A percentile compares a stretch with the other conserved stretches of the same genome.
Evolutionary conservation across 2,888 invertebrate species (phyloP).

Genomic region (Cheilosia pagana): DNA sequence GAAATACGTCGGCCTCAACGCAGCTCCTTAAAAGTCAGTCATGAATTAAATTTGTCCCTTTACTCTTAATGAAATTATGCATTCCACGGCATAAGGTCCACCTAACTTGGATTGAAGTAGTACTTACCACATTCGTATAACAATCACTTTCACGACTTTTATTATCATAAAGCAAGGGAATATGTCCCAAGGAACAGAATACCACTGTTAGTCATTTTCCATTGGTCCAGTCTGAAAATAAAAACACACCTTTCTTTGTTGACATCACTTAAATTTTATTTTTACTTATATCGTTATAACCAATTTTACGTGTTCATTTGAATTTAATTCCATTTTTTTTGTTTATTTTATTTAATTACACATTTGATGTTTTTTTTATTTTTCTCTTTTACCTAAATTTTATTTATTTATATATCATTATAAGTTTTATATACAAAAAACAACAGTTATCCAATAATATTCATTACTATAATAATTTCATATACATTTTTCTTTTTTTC

Average conservation of each 20-base stretch:
- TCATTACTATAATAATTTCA: conserved; percentile 52
- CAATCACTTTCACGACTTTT: no score
- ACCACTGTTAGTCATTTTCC: no score
- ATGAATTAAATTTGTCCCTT: no score
- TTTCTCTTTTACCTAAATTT: conserved; percentile 34
- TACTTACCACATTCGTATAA: no score
- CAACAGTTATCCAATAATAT: conserved; percentile 59
- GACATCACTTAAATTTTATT: conserved; percentile 54
- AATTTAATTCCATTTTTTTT: conserved; percentile 33
- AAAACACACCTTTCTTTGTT: background rate
- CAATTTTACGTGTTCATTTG: conserved; percentile 26
- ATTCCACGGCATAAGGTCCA: no score
- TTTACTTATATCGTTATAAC: conserved; percentile 46
- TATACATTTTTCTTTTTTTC: conserved; percentile 46
- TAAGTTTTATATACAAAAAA: conserved; percentile 66
- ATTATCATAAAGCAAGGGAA: no score
- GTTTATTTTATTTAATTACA: conserved; percentile 63
- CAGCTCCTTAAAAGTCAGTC: no score
- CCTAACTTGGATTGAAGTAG: no score
- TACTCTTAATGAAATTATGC: no score
- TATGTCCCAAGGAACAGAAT: no score
- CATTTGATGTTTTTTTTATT: conserved; percentile 33
- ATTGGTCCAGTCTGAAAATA: background rate
- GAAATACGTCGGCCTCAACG: no score
- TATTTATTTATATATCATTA: conserved; percentile 38